Base-by-base conservation (phyloP, 2,113 vertebrate genomes). In the Otolemur garnettii region DNA sequence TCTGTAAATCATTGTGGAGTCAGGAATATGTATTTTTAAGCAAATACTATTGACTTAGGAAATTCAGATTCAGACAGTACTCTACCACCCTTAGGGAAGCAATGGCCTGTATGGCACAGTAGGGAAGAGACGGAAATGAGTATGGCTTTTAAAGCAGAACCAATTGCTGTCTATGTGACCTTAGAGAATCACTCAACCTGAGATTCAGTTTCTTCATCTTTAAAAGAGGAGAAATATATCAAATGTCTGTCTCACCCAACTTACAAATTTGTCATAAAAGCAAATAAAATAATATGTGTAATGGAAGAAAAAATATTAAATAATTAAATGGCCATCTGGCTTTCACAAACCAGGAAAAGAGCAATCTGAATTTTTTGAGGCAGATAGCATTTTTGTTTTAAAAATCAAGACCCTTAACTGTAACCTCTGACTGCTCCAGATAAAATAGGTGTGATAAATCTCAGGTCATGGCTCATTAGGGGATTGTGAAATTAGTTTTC, bases 161-260 rank as follows among this genome's bases (percentile, higher is more conserved):
- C n/a, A 62, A 3, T 79, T 72, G 66, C 33, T 17, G 19, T 59
- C 19, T 75, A 14, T 64, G 5, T 57, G 64, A 74, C 62, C 79
- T 96, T 55, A 60, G 26, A 50, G 62, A 90, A 45, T 55, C 26
- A 24, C 19, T 64, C 86, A 87, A 35, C 11, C 45, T 68, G 78
- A 82, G 35, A 86, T 94, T 85, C 62, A 86, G 7, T 83, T 75
- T 93, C 59, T 89, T 75, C 17, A 79, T 90, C 45, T 81, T 94
- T 35, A 77, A 38, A 95, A 80, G 18, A 28, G 57, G 38, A 59
- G 45, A 83, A 79, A 82, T 68, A 0, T 11, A 13, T 74, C n/a
- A 88, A 69, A 75, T 57, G 10, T 53, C 30, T 79, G 0, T 90
- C 72, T 7, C 71, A 87, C 2, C 22, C 85, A 68, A 68, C 3